Evolutionary conservation across 2,888 invertebrate species (phyloP).

Genomic region (Drosophila macrospina): DNA sequence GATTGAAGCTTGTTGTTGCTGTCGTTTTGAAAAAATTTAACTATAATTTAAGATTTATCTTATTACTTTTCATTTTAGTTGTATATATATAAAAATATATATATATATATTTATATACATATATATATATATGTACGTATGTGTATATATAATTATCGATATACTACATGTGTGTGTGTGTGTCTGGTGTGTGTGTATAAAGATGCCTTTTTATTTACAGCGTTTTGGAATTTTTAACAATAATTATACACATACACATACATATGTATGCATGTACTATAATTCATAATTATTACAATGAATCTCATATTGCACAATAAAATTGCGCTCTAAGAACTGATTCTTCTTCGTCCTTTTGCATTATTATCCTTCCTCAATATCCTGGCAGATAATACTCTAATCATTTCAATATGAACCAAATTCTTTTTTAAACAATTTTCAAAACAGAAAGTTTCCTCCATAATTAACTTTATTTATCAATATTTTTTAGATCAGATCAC

Average conservation of each 20-base stretch:
- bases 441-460: too few relatives aligned
- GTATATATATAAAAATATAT: slow-evolving; percentile 66
- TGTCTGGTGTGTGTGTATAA: slow-evolving; percentile 19
- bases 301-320: slow-evolving; percentile 57
- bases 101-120: slow-evolving; percentile 33
- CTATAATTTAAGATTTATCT: slow-evolving; percentile 60
- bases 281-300: slow-evolving; percentile 63
- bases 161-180: slow-evolving; percentile 1
- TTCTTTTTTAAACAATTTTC: too few relatives aligned
- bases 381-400: too few relatives aligned
- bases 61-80: slow-evolving; percentile 39
- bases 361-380: too few relatives aligned
- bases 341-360: not conserved
- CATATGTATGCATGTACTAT: slow-evolving; percentile 13
- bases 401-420: too few relatives aligned
- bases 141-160: not conserved
- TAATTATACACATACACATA: slow-evolving; percentile 19
- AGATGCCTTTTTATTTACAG: slow-evolving; percentile 54
- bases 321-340: slow-evolving; percentile 46
- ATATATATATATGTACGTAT: slow-evolving; percentile 36
- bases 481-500: too few relatives aligned
- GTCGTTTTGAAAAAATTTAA: slow-evolving; percentile 72
- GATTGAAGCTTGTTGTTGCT: slow-evolving; percentile 40
- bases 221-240: slow-evolving; percentile 51
- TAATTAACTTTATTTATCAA: too few relatives aligned